A percentile compares a stretch with the other conserved stretches of the same genome.
These are phyloP conservation scores for Rynchops niger DNA, from an alignment of 2,113 vertebrate genomes.

Conservation along the genomic window DNA sequence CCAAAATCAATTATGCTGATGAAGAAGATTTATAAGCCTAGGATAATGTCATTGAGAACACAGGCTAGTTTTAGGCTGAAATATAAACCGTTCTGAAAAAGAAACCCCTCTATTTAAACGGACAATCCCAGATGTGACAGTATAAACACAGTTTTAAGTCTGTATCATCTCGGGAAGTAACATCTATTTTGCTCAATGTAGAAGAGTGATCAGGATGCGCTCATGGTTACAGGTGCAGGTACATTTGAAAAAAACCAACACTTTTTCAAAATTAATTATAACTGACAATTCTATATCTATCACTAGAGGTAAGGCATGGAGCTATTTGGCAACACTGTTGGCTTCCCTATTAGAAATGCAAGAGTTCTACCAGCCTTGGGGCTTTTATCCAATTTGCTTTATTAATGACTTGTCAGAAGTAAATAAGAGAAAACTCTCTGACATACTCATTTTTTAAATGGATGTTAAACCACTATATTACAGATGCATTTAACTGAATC, in stretches of 20 bases:
- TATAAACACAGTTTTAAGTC: background rate
- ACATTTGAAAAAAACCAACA: background rate
- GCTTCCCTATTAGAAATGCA: slow-evolving; percentile 22
- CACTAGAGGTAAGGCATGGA: background rate
- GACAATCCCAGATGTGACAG: background rate
- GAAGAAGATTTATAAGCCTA: background rate
- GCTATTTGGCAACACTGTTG: background rate
- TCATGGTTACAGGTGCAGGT: background rate
- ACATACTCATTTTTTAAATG: background rate
- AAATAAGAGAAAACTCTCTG: slow-evolving; percentile 36
- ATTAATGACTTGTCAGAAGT: slow-evolving; percentile 57
- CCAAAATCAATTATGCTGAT: background rate
- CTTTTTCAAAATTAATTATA: background rate
- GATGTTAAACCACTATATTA: background rate
- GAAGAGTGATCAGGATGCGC: background rate
- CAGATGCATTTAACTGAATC: background rate
- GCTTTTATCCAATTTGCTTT: slow-evolving; percentile 48
- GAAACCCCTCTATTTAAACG: background rate
- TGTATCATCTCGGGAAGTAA: background rate
- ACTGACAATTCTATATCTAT: background rate
- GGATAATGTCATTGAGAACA: background rate
- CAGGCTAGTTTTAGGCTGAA: background rate
- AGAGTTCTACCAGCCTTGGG: slow-evolving; percentile 10
- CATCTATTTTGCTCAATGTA: background rate
- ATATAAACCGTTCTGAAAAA: background rate